Base-by-base conservation (phyloP, 2,797 vertebrate genomes). In the Trachops cirrhosus region DNA sequence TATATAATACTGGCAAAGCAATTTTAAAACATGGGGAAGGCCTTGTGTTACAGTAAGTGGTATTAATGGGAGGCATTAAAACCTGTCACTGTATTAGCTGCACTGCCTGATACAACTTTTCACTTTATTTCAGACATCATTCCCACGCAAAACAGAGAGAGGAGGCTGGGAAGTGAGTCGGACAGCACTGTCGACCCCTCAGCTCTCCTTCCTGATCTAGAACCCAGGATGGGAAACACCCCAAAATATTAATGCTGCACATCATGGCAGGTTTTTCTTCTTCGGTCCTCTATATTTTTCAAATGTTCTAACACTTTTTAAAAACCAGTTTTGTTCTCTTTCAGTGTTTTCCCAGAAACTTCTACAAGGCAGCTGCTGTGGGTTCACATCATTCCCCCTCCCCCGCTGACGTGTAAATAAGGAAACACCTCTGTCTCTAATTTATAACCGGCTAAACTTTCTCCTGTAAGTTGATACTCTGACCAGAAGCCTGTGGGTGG, bases 401-500 rank as follows among this genome's bases (percentile, higher is more conserved):
- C 71, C 73, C 22, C 3, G 2, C 59, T 39, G 44, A 59, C 8
- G 78, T 64, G 29, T 93, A 97, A 97, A 96, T 92, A 96, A 96
- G 95, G 95, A 86, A 91, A 50, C 7, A 14, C 84, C 86, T 87
- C 62, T 44, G 44, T 37, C 87, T 95, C 26, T n/a, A 34, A 39
- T 62, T 95, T 91, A 64, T 59, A 54, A 62, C 46, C 32, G 50
- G 78, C 29, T 79, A 59, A 84, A 67, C 64, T 95, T 94, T 96
- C 84, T 80, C 73, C 88, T 64, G 93, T 74, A 95, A 95, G 37
- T 26, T 32, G 75, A 89, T 50, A 82, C 50, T 82, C 71, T 26
- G 68, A 73, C 90, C 84, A 80, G 94, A 93, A 80, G 87, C 73
- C 71, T 89, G 90, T 92, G 94, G 91, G 85, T 57, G 75, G 74